Evolutionary conservation across 1,140 invertebrate species (phyloP).

Genomic region (Sycophila sp.): DNA sequence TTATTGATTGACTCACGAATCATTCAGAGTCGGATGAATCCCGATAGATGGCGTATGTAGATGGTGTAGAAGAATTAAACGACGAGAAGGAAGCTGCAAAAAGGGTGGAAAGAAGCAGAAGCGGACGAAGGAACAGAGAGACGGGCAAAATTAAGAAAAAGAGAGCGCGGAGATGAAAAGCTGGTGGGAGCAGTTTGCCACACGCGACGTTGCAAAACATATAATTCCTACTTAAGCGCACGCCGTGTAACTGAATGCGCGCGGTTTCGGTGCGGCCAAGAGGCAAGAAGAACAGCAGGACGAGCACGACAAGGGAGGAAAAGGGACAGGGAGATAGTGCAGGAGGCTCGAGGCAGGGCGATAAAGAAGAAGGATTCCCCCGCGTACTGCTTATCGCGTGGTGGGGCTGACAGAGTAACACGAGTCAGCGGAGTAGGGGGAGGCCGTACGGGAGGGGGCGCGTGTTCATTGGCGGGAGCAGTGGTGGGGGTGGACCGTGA

Average conservation of each 20-base stretch:
- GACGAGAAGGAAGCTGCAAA: not conserved
- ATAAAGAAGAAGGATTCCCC: constrained; percentile 34
- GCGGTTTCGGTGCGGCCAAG: not conserved
- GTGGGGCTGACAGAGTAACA: constrained; percentile 1
- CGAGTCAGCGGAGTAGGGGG: not conserved
- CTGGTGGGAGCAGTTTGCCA: constrained; percentile 38
- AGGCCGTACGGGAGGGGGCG: too few species aligned
- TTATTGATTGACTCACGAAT: too few species aligned
- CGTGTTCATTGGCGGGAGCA: constrained; percentile 1
- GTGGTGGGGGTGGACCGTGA: not conserved
- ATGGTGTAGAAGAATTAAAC: not conserved
- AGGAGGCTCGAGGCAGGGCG: constrained; percentile 13
- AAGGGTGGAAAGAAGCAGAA: not conserved
- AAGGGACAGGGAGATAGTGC: constrained; percentile 4
- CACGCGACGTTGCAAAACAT: constrained; percentile 46
- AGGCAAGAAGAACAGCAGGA: constrained; percentile 13
- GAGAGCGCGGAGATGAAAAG: constrained; percentile 27
- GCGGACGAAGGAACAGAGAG: not conserved
- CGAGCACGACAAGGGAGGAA: constrained; percentile 22
- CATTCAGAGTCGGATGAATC: not conserved
- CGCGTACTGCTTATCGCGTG: not conserved
- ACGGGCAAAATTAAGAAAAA: constrained; percentile 18
- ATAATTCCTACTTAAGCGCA: constrained; percentile 44
- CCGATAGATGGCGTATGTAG: not conserved
- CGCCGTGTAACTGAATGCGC: constrained; percentile 14